Percentiles rank a stretch among this genome's conserved stretches.
These are phyloP conservation scores for Peromyscus maniculatus DNA, from an alignment of 2,113 vertebrate genomes.

Conservation along the genomic window DNA sequence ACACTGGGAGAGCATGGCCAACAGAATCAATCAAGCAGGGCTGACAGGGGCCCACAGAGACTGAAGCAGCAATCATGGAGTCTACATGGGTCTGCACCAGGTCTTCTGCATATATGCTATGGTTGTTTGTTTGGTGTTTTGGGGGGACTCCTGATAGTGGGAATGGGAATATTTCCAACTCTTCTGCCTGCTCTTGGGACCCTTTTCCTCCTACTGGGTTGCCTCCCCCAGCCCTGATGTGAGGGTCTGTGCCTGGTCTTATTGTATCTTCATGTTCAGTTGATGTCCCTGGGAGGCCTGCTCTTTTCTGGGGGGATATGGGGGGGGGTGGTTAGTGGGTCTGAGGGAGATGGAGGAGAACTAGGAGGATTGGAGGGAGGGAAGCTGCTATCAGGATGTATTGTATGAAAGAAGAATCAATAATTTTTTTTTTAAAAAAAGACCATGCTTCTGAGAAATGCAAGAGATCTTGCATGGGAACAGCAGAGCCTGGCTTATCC, in stretches of 20 bases:
- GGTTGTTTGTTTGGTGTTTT: background rate
- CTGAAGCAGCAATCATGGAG: background rate
- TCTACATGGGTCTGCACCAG: background rate
- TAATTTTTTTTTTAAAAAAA: background rate
- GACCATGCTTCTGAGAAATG: background rate
- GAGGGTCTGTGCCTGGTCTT: background rate
- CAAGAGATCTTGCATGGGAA: background rate
- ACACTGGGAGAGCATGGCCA: background rate
- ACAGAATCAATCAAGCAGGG: background rate
- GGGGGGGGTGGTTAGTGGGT: background rate
- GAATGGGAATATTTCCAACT: background rate
- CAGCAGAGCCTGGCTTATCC: accelerated
- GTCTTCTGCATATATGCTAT: background rate
- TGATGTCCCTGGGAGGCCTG: background rate
- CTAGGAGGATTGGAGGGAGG: background rate
- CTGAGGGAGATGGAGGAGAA: background rate
- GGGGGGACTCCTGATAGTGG: background rate
- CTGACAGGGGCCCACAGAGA: background rate
- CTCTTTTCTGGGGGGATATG: background rate
- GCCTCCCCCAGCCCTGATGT: background rate
- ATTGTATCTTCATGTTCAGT: background rate
- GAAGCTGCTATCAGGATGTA: background rate
- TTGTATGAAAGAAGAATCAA: background rate
- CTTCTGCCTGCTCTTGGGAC: background rate
- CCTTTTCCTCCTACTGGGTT: background rate